phyloP scores from a whole-genome alignment of 2,888 invertebrate genomes.

The Blastobasis adustella region DNA sequence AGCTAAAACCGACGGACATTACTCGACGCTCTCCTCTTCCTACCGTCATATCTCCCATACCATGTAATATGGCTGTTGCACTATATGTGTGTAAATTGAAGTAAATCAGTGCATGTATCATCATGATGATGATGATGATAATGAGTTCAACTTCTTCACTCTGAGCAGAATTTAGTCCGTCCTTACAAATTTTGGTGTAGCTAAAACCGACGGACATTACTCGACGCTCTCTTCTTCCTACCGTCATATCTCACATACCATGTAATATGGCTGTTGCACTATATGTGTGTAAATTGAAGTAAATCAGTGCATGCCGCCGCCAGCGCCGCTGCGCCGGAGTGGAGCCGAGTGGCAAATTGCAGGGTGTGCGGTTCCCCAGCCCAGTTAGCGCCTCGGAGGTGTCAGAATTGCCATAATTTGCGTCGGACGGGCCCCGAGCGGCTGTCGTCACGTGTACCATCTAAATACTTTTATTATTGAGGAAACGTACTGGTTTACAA shows the following conservation, averaged over 20 bases:
- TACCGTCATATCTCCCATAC: neutral
- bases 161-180: too few species aligned
- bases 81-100: slow-evolving; percentile 31
- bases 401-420: slow-evolving; percentile 74
- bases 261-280: neutral
- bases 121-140: too few species aligned
- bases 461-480: slow-evolving; percentile 60
- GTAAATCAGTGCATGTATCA: slow-evolving; percentile 42
- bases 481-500: slow-evolving; percentile 48
- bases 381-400: slow-evolving; percentile 73
- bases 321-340: slow-evolving; percentile 19
- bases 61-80: neutral
- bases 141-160: too few species aligned
- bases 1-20: neutral
- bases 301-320: slow-evolving; percentile 37
- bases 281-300: slow-evolving; percentile 34
- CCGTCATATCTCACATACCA: neutral
- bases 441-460: slow-evolving; percentile 67
- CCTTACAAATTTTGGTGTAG: too few species aligned
- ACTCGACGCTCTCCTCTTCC: neutral
- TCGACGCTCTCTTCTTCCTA: neutral
- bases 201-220: neutral
- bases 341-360: slow-evolving; percentile 53
- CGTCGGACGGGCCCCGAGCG: slow-evolving; percentile 55
- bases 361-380: slow-evolving; percentile 33